phyloP scores from a whole-genome alignment of 2,113 vertebrate species.

The Rhinogobius similis region DNA sequence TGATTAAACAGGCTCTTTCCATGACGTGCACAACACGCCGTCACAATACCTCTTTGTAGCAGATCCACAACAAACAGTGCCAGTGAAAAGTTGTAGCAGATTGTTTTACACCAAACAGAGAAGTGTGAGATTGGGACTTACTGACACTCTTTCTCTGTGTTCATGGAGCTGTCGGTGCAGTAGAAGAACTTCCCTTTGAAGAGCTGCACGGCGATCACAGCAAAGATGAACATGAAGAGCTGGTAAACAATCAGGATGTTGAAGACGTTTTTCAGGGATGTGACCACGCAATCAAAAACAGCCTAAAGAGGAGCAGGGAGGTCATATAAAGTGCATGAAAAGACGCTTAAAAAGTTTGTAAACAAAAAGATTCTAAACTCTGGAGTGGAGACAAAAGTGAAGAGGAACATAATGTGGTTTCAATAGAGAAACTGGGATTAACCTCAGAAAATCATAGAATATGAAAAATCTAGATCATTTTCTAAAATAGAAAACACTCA shows the following conservation, averaged over 20 bases:
- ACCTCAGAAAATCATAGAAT: too few relatives aligned
- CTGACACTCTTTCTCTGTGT: slow-evolving; percentile 96
- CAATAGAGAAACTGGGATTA: too few relatives aligned
- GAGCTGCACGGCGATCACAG: slow-evolving; percentile 97
- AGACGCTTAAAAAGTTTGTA: too few relatives aligned
- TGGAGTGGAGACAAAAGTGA: too few relatives aligned
- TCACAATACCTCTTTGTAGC: neutral
- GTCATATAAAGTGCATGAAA: too few relatives aligned
- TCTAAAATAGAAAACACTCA: too few relatives aligned
- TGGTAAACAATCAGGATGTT: slow-evolving; percentile 99
- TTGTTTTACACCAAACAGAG: slow-evolving; percentile 8
- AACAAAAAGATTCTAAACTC: too few relatives aligned
- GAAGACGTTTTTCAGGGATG: slow-evolving; percentile 97
- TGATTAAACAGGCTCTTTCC: slow-evolving; percentile 20
- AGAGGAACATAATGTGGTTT: too few relatives aligned
- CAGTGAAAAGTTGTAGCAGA: slow-evolving; percentile 2
- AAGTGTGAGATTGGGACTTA: slow-evolving; percentile 63
- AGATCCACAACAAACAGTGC: neutral
- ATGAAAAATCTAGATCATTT: too few relatives aligned
- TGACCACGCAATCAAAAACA: slow-evolving; percentile 94
- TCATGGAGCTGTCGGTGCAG: slow-evolving; percentile 96
- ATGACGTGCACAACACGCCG: neutral
- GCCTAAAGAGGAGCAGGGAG: slow-evolving; percentile 58
- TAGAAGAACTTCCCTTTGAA: slow-evolving; percentile 99
- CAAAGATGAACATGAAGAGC: slow-evolving; percentile 99